Base-by-base conservation (phyloP, 1,140 invertebrate genomes). In the Pygmarrhopalites habei region DNA sequence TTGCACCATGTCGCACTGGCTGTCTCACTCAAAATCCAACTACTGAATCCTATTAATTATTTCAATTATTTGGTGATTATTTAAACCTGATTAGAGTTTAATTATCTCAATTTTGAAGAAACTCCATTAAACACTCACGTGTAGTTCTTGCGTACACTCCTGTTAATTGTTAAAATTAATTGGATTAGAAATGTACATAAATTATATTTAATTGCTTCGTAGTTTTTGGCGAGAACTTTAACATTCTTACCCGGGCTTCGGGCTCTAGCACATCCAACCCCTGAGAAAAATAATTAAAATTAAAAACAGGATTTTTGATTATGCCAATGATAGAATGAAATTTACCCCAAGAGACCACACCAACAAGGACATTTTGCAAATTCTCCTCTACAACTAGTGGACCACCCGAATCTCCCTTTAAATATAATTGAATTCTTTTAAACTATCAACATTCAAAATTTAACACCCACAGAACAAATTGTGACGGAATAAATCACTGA, bases 311-410 rank as follows among this genome's bases (percentile, higher is more conserved):
- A n/a, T n/a, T n/a, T n/a, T n/a, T n/a, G n/a, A n/a, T n/a, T n/a
- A n/a, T n/a, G n/a, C n/a, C n/a, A n/a, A n/a, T n/a, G n/a, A n/a
- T n/a, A n/a, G n/a, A n/a, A n/a, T n/a, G n/a, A n/a, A n/a, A n/a
- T n/a, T n/a, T n/a, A n/a, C n/a, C n/a, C 65, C 65, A 67, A n/a
- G 60, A 63, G 39, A 67, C 65, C 23, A 67, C 39, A 14, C 65
- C 67, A 25, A 66, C 61, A 1, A 69, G 41, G 21, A 60, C 62
- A n/a, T 41, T 30, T 44, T 64, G 28, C 4, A 39, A 56, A 30
- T 60, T 60, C 51, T 66, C 58, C 30, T 49, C 52, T 28, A 69
- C 64, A 1, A 59, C 62, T 3, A 69, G 30, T 4, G 67, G 67
- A n/a, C 67, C 58, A 32, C 60, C 60, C 12, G 46, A 49, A 49